Base-by-base conservation (phyloP, 2,888 invertebrate species). In the Lamellibrachia satsuma region DNA sequence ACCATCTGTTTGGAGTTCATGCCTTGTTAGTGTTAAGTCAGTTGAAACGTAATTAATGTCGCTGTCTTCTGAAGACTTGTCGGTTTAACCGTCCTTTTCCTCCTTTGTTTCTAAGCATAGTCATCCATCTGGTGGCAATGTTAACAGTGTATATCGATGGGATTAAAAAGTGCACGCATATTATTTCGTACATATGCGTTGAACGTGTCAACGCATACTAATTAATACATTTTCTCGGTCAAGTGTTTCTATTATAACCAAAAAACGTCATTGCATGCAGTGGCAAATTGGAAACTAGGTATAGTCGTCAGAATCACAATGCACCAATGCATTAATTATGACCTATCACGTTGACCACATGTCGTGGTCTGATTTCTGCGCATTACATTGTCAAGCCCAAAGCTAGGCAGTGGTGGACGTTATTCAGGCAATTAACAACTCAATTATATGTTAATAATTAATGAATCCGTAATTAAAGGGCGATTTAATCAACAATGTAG, bases 401-500 rank as follows among this genome's bases (percentile, higher is more conserved):
- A 75, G 75, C 75, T 11, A 75, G 75, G 22, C 6, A 22, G 22
- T 75, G 3, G 15, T 3, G 75, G 75, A 75, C 22, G 11, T 75
- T 3, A 75, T 75, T 75, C 75, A 15, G 11, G 75, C 75, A 75
- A 75, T 75, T 75, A 75, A 75, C 75, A 75, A 75, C 75, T 75
- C 75, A 75, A 75, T 75, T 22, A 75, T 75, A 75, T 15, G n/a
- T 75, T n/a, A 75, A 75, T 75, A 75, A 75, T 75, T 75, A 22
- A 75, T n/a, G 22, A 75, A 75, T 75, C 75, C 75, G 15, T 75
- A 75, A 75, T 75, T 15, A 75, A 75, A 75, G 75, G 75, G 75
- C 75, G n/a, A 75, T 75, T 75, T 75, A 75, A 75, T 75, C 75
- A 75, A 75, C 75, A 22, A 75, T 75, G 75, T 75, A 75, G 75